Conservation (phyloP, 2,113 vertebrate genomes). For the Thalassarche chlororhynchos region DNA sequence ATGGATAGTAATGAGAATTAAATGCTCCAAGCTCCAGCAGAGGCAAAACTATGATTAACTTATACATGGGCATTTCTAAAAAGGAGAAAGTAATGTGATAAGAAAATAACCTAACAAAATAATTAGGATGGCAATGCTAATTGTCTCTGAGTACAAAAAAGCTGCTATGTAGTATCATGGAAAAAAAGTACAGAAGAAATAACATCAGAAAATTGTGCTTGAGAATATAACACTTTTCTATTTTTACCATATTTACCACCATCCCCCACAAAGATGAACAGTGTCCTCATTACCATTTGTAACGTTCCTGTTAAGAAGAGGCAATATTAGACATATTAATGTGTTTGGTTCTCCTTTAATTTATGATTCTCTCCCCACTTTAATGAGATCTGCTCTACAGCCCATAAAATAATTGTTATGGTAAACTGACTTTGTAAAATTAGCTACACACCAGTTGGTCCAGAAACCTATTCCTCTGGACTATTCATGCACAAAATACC, state of each 20-base stretch:
- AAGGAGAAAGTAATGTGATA: neutral
- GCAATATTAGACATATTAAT: constrained; percentile 65
- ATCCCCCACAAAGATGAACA: neutral
- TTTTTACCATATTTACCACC: constrained; percentile 4
- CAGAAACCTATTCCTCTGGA: constrained; percentile 81
- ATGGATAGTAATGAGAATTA: neutral
- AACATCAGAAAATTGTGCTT: neutral
- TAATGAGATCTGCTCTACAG: constrained; percentile 80
- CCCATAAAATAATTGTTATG: constrained; percentile 84
- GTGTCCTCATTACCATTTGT: constrained; percentile 66
- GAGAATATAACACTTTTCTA: neutral
- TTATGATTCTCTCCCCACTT: constrained; percentile 72
- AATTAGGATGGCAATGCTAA: neutral
- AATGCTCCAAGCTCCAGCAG: neutral
- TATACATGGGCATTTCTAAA: neutral
- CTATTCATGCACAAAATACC: constrained; percentile 83
- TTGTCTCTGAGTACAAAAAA: neutral
- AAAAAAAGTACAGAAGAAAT: neutral
- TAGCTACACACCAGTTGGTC: constrained; percentile 84
- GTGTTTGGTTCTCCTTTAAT: constrained; percentile 70
- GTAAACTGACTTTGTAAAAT: constrained; percentile 86
- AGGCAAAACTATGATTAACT: neutral
- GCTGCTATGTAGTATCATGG: neutral
- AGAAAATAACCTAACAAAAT: neutral
- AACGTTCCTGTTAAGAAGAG: constrained; percentile 58